Conservation (phyloP, 2,113 vertebrate species). For the Ammodytes marinus region DNA sequence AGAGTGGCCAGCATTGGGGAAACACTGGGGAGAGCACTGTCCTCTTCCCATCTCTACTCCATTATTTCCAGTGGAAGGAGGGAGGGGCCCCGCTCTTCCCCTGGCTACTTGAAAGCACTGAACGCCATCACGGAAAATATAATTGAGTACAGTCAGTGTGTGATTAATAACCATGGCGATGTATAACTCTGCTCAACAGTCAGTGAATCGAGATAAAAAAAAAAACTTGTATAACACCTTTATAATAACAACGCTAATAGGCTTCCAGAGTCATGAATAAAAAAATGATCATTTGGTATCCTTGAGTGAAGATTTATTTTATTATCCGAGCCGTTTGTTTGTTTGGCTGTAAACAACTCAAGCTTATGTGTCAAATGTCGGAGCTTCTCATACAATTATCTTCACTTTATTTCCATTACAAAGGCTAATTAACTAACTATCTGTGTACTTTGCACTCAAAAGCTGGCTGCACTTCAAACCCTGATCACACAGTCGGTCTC, state of each 20-base stretch:
- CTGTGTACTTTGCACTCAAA: slow-evolving; percentile 7
- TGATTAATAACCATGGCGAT: slow-evolving; percentile 23
- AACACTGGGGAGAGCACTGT: slow-evolving; percentile 40
- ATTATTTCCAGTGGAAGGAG: slow-evolving; percentile 38
- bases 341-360: slow-evolving; percentile 19
- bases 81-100: slow-evolving; percentile 23
- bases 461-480: slow-evolving; percentile 8
- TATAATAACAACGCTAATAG: not conserved
- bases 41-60: slow-evolving; percentile 34
- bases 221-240: not conserved
- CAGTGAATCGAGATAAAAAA: not conserved
- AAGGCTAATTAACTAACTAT: slow-evolving; percentile 7
- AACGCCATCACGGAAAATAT: slow-evolving; percentile 31
- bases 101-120: slow-evolving; percentile 18
- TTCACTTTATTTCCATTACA: slow-evolving; percentile 9
- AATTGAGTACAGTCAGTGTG: slow-evolving; percentile 6
- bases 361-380: not conserved
- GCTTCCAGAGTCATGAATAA: not conserved
- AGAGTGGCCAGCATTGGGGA: slow-evolving; percentile 46
- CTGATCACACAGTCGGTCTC: slow-evolving; percentile 31
- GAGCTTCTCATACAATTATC: not conserved
- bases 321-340: not conserved
- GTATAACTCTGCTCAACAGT: not conserved
- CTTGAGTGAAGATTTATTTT: slow-evolving; percentile 8
- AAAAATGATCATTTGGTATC: not conserved